Percentiles rank a stretch among this genome's conserved stretches.
phyloP scores from a whole-genome alignment of 2,113 vertebrate species.

The Turnix velox region DNA sequence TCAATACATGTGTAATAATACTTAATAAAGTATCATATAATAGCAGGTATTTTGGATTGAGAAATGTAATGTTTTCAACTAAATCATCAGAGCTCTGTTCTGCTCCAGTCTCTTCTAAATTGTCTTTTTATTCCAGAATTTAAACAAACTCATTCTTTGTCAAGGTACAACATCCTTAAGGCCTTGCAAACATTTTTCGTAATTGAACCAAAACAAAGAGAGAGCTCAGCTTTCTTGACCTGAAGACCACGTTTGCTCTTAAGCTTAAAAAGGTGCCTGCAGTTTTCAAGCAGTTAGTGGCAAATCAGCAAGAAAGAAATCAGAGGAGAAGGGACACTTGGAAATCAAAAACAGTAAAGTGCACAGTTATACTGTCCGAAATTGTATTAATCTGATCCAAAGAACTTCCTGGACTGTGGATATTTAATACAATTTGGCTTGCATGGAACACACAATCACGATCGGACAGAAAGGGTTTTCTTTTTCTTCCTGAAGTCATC shows the following conservation, averaged over 20 bases:
- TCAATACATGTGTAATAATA: constrained; percentile 73
- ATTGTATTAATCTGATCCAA: constrained; percentile 69
- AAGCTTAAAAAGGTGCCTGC: constrained; percentile 45
- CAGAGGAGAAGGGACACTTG: constrained; percentile 24
- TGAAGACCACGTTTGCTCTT: constrained; percentile 36
- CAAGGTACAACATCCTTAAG: constrained; percentile 54
- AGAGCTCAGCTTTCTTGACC: constrained; percentile 53
- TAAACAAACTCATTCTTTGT: constrained; percentile 60
- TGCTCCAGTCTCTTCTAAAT: constrained; percentile 31
- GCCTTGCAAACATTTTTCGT: constrained; percentile 56
- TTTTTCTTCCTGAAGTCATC: constrained; percentile 64
- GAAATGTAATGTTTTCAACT: constrained; percentile 50
- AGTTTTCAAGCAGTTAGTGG: constrained; percentile 56
- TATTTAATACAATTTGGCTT: constrained; percentile 76
- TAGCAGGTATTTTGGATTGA: constrained; percentile 46
- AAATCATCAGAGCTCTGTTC: constrained; percentile 26
- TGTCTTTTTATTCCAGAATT: constrained; percentile 30
- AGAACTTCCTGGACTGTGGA: constrained; percentile 64
- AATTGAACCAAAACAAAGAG: constrained; percentile 63
- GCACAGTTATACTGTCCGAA: constrained; percentile 73
- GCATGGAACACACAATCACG: constrained; percentile 71
- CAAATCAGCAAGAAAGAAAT: constrained; percentile 54
- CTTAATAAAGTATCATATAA: constrained; percentile 57
- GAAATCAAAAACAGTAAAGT: constrained; percentile 72
- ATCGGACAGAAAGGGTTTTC: constrained; percentile 67